Conservation (phyloP, 2,888 invertebrate species). For the Thumatha senex region DNA sequence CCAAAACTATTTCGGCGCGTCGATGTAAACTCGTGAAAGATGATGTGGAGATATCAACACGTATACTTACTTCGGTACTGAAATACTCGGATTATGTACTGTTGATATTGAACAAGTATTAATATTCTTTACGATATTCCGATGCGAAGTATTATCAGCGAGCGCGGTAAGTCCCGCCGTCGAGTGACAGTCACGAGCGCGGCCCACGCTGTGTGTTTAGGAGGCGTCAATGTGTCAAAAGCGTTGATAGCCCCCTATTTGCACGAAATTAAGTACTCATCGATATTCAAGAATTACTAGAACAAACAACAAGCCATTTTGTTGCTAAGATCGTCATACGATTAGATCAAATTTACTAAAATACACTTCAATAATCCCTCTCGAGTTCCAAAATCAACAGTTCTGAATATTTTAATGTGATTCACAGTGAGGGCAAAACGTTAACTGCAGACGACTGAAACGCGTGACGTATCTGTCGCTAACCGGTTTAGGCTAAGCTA, state of each 20-base stretch:
- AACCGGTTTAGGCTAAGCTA: too few species aligned
- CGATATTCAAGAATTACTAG: background rate
- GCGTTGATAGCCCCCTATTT: background rate
- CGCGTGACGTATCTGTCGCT: too few species aligned
- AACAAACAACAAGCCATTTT: background rate
- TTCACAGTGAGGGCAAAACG: too few species aligned
- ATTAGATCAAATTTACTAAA: background rate
- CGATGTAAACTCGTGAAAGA: background rate
- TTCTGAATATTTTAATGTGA: too few species aligned
- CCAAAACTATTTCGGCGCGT: background rate
- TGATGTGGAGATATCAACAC: constrained; percentile 1
- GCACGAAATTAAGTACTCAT: background rate
- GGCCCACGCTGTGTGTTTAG: background rate
- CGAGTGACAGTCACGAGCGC: background rate
- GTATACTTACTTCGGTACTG: background rate
- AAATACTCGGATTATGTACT: background rate
- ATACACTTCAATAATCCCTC: too few species aligned
- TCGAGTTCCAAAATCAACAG: too few species aligned
- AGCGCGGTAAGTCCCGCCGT: background rate
- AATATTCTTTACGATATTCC: background rate
- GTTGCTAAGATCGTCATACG: background rate
- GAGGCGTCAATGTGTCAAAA: background rate
- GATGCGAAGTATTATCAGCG: background rate
- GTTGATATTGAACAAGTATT: background rate
- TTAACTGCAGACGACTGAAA: too few species aligned